phyloP scores from a whole-genome alignment of 2,888 invertebrate species.

The Hyles lineata region DNA sequence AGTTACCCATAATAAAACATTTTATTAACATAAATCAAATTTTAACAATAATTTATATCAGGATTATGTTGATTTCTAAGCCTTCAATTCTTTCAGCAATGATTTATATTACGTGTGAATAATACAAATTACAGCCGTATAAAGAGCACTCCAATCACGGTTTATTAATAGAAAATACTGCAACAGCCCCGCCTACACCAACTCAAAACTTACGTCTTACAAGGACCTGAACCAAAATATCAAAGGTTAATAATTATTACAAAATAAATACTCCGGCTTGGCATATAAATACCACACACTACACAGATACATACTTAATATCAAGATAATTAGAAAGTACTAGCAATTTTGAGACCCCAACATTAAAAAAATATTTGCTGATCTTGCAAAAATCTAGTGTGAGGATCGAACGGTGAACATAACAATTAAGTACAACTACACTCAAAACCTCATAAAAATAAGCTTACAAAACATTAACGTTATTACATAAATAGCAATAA shows the following conservation, averaged over 20 bases:
- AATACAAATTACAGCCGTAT: background rate
- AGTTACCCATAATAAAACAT: too few relatives aligned
- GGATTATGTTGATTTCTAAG: too few relatives aligned
- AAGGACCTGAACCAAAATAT: background rate
- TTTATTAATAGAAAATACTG: background rate
- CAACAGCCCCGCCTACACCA: background rate
- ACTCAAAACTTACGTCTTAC: background rate
- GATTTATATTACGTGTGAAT: background rate
- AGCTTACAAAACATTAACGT: background rate
- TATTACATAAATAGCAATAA: constrained; percentile 7
- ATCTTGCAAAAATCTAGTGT: too few relatives aligned
- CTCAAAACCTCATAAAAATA: background rate
- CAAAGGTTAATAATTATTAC: background rate
- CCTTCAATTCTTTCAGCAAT: background rate
- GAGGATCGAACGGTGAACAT: too few relatives aligned
- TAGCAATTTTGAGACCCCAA: too few relatives aligned
- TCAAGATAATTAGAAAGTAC: too few relatives aligned
- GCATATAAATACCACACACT: too few relatives aligned
- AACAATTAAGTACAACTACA: background rate
- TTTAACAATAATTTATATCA: too few relatives aligned
- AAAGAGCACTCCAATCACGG: background rate
- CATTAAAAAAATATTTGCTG: too few relatives aligned
- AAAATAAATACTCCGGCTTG: background rate
- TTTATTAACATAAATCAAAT: too few relatives aligned
- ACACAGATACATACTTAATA: too few relatives aligned